Evolutionary conservation across 2,113 vertebrate genomes (phyloP).

Genomic region (Melanerpes formicivorus): DNA sequence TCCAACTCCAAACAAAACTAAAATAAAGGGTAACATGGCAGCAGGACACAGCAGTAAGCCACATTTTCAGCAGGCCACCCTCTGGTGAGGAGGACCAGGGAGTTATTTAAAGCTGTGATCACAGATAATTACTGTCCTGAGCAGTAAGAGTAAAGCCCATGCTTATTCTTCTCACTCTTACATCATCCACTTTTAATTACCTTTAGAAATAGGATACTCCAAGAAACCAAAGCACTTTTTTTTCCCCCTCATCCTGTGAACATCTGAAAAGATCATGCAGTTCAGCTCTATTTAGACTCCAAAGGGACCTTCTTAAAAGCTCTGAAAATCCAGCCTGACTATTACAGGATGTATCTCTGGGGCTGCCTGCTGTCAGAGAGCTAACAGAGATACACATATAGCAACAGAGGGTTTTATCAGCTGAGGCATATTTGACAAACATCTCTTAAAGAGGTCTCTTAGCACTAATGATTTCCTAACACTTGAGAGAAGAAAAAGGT

Average conservation of each 20-base stretch:
- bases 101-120: slow-evolving; percentile 13
- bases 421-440: neutral
- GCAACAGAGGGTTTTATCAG: neutral
- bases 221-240: neutral
- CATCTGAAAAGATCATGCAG: neutral
- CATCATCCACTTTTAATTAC: neutral
- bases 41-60: neutral
- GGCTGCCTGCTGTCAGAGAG: neutral
- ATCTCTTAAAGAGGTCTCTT: neutral
- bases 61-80: neutral
- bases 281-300: neutral
- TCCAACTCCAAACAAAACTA: neutral
- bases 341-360: neutral
- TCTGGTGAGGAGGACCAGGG: neutral
- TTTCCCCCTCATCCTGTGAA: too few species aligned
- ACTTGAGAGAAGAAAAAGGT: neutral
- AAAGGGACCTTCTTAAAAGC: neutral
- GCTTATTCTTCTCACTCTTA: neutral
- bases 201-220: neutral
- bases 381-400: neutral
- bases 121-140: neutral
- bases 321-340: neutral
- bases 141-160: neutral
- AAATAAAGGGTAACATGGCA: neutral
- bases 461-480: neutral